Conservation (phyloP, 1,140 invertebrate species). For the Atta colombica region DNA sequence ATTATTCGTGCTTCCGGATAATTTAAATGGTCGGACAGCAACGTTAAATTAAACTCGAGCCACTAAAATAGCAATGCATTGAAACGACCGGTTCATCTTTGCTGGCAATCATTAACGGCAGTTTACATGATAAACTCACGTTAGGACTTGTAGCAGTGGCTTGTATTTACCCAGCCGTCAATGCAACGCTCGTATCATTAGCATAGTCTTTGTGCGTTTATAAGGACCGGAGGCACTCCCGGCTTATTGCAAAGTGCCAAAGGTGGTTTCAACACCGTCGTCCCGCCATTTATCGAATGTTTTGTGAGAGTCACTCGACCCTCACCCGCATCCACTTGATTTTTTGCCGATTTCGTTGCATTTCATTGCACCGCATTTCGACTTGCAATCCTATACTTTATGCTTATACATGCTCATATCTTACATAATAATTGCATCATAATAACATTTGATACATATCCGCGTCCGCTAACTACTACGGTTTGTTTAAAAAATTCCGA, state of each 20-base stretch:
- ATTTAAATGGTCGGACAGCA: constrained; percentile 26
- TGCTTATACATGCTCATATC: too few species aligned
- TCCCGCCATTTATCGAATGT: constrained; percentile 61
- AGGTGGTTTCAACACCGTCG: constrained; percentile 66
- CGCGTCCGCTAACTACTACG: background rate
- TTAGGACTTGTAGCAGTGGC: constrained; percentile 21
- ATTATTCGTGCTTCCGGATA: constrained; percentile 41
- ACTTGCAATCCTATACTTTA: background rate
- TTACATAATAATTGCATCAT: background rate
- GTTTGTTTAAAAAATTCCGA: too few species aligned
- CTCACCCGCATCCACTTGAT: constrained; percentile 23
- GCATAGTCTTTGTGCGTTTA: constrained; percentile 69
- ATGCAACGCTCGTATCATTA: constrained; percentile 74
- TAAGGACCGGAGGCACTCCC: constrained; percentile 55
- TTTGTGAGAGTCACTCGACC: constrained; percentile 57
- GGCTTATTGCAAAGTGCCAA: constrained; percentile 66
- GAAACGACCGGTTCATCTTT: constrained; percentile 36
- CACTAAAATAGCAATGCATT: constrained; percentile 43
- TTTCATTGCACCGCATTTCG: background rate
- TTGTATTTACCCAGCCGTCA: constrained; percentile 69
- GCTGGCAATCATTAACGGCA: constrained; percentile 62
- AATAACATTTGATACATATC: background rate
- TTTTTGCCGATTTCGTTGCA: constrained; percentile 23
- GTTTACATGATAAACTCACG: constrained; percentile 65
- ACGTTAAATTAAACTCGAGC: constrained; percentile 43